phyloP scores from a whole-genome alignment of 2,113 vertebrate species.

The Pseudorasbora parva region DNA sequence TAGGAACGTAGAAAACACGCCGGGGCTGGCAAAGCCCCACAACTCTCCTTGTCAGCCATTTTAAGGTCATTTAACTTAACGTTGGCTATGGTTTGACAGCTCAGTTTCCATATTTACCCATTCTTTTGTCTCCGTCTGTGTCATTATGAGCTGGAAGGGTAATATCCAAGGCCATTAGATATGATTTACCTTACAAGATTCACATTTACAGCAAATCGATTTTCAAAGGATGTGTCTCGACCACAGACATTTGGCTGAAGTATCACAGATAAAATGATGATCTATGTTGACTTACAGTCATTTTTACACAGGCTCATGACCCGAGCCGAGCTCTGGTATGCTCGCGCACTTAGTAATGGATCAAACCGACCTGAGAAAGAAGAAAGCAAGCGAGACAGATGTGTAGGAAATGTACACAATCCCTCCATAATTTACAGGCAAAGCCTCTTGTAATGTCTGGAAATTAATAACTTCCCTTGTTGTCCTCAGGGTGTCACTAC shows the following conservation, averaged over 20 bases:
- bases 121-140: constrained; percentile 28
- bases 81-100: constrained; percentile 30
- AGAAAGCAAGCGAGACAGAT: neutral
- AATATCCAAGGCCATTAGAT: neutral
- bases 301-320: constrained; percentile 17
- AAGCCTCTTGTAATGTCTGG: neutral
- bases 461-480: constrained; percentile 46
- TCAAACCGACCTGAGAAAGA: constrained; percentile 14
- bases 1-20: constrained; percentile 16
- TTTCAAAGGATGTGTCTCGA: constrained; percentile 40
- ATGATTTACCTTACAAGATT: constrained; percentile 44
- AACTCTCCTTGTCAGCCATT: constrained; percentile 23
- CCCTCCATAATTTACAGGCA: neutral
- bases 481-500: constrained; percentile 62
- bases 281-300: constrained; percentile 12
- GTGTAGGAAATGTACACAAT: neutral
- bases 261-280: constrained; percentile 21
- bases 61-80: constrained; percentile 37
- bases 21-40: constrained; percentile 29
- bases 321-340: neutral
- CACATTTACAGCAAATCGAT: constrained; percentile 22
- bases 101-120: constrained; percentile 36
- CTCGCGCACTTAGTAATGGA: constrained; percentile 36
- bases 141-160: constrained; percentile 28
- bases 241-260: constrained; percentile 28